A percentile compares a stretch with the other conserved stretches of the same genome.
Evolutionary conservation across 2,113 vertebrate species (phyloP).

Genomic region (Notechis scutatus): DNA sequence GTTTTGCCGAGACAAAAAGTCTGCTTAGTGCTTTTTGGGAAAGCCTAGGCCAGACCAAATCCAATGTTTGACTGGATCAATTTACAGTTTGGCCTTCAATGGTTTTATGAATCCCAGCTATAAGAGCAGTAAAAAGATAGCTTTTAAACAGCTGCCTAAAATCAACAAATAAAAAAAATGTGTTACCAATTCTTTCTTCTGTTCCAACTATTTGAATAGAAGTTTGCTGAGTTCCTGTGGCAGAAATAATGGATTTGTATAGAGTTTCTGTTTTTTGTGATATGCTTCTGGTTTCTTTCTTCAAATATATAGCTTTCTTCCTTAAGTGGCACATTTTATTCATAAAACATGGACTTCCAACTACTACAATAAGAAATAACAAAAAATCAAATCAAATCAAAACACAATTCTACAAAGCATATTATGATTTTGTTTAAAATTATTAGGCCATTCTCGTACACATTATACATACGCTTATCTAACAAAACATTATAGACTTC

Average conservation of each 20-base stretch:
- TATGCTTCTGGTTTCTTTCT: background rate
- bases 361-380: background rate
- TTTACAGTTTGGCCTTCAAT: background rate
- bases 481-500: background rate
- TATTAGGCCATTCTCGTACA: background rate
- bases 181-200: slow-evolving; percentile 30
- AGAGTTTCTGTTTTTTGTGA: background rate
- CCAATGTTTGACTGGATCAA: background rate
- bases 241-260: background rate
- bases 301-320: background rate
- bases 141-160: background rate
- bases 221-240: background rate
- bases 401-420: background rate
- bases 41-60: background rate
- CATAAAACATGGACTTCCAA: slow-evolving; percentile 20
- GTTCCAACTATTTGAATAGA: slow-evolving; percentile 20
- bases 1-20: no score
- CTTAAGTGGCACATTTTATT: background rate
- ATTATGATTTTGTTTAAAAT: background rate
- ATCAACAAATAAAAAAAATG: background rate
- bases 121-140: background rate
- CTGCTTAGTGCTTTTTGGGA: no score
- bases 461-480: background rate
- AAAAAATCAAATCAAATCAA: background rate
- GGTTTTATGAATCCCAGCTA: background rate